A percentile compares a stretch with the other conserved stretches of the same genome.
Conservation (phyloP, 2,888 invertebrate genomes). For the Palloptera scutellata region DNA sequence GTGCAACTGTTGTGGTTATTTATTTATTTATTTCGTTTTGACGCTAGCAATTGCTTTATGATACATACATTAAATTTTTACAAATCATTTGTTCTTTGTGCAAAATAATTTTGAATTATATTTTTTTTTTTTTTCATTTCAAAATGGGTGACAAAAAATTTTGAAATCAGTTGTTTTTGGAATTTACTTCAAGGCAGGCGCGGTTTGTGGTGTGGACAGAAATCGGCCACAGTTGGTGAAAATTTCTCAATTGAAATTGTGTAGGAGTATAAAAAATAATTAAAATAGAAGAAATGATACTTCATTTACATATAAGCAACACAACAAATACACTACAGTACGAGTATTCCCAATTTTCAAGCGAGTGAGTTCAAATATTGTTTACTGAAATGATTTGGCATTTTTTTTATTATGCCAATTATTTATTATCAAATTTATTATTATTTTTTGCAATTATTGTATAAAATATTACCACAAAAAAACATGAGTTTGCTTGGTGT, state of each 20-base stretch:
- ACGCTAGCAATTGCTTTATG: background rate
- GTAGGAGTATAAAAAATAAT: background rate
- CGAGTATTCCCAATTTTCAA: too few species aligned
- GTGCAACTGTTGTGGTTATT: background rate
- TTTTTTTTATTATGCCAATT: too few species aligned
- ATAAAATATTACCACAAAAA: too few species aligned
- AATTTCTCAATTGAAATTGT: background rate
- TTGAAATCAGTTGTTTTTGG: slow-evolving; percentile 15
- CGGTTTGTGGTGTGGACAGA: background rate
- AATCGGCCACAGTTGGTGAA: too few species aligned
- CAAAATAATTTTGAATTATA: background rate
- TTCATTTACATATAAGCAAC: too few species aligned
- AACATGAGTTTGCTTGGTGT: too few species aligned
- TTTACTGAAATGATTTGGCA: too few species aligned
- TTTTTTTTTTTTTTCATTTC: background rate
- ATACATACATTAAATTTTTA: background rate
- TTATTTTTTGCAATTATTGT: too few species aligned
- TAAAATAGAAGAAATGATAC: background rate
- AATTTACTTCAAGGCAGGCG: slow-evolving; percentile 1
- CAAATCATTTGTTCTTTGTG: background rate
- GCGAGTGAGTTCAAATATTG: too few species aligned
- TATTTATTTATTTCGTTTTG: background rate
- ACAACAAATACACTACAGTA: too few species aligned
- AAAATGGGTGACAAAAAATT: slow-evolving; percentile 1
- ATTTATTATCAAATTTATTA: too few species aligned